These are phyloP conservation scores for Eupeodes luniger DNA, from an alignment of 2,888 invertebrate species.

Conservation along the genomic window DNA sequence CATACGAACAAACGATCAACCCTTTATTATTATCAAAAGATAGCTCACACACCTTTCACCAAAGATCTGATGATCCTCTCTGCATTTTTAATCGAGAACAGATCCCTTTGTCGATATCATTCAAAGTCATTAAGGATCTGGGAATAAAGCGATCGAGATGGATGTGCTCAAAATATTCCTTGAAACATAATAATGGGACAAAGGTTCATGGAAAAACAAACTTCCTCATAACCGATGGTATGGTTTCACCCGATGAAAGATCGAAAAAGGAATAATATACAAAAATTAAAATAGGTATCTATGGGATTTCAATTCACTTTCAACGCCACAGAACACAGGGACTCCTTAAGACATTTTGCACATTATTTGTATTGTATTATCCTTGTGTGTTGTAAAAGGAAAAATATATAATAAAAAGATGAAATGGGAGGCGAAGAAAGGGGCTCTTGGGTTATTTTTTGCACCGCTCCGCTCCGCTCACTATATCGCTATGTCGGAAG, in stretches of 20 bases:
- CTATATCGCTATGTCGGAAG: neutral
- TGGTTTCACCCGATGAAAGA: slow-evolving; percentile 9
- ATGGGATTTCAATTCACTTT: slow-evolving; percentile 54
- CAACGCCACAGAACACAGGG: slow-evolving; percentile 32
- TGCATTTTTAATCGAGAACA: slow-evolving; percentile 60
- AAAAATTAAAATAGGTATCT: neutral
- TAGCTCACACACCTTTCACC: slow-evolving; percentile 73
- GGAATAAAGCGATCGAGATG: slow-evolving; percentile 74
- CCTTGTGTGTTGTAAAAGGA: slow-evolving; percentile 32
- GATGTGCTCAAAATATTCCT: slow-evolving; percentile 75
- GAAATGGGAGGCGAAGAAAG: slow-evolving; percentile 54
- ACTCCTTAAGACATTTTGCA: slow-evolving; percentile 42
- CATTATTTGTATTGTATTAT: slow-evolving; percentile 71
- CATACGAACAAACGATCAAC: slow-evolving; percentile 67
- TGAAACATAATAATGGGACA: slow-evolving; percentile 59
- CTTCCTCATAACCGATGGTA: slow-evolving; percentile 47
- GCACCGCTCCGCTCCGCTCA: slow-evolving; percentile 36
- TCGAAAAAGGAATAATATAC: neutral
- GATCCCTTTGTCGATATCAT: slow-evolving; percentile 70
- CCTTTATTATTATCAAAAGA: slow-evolving; percentile 51
- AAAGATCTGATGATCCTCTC: slow-evolving; percentile 57
- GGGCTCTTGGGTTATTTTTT: slow-evolving; percentile 61
- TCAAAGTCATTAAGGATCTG: slow-evolving; percentile 73
- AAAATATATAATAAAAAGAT: neutral
- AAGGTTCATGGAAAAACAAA: slow-evolving; percentile 71